phyloP scores from a whole-genome alignment of 2,113 vertebrate species.

The Triplophysa rosa region DNA sequence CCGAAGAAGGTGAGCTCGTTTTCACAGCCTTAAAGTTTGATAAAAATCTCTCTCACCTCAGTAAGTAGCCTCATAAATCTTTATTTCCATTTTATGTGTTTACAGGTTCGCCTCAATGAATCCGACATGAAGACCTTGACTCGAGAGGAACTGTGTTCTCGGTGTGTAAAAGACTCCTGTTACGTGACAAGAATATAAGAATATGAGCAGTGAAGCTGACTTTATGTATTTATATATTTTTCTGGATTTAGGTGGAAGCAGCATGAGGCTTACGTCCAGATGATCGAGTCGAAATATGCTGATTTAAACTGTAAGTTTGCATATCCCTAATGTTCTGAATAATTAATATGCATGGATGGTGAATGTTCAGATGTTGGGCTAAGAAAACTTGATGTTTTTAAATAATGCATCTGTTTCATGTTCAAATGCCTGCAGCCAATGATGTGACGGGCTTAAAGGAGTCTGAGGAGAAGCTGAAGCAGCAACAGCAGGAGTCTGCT shows the following conservation, averaged over 20 bases:
- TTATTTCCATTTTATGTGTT: constrained; percentile 44
- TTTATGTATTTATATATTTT: constrained; percentile 36
- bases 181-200: neutral
- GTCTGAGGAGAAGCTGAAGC: constrained; percentile 97
- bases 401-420: constrained; percentile 3
- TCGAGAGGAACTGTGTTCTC: constrained; percentile 91
- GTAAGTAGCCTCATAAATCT: constrained; percentile 2
- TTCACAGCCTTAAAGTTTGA: constrained; percentile 10
- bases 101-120: constrained; percentile 95
- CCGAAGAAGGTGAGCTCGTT: constrained; percentile 89
- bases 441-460: constrained; percentile 96
- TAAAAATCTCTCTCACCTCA: neutral
- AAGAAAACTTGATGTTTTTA: neutral
- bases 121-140: constrained; percentile 96
- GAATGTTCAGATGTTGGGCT: neutral
- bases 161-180: constrained; percentile 71
- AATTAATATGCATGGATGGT: neutral
- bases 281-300: constrained; percentile 96
- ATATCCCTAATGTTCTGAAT: neutral
- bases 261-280: constrained; percentile 94
- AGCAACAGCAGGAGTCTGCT: constrained; percentile 98
- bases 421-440: constrained; percentile 77
- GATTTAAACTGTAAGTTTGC: constrained; percentile 95
- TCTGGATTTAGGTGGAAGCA: constrained; percentile 89
- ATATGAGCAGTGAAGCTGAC: constrained; percentile 14